These are phyloP conservation scores for Chionodraco myersi DNA, from an alignment of 2,113 vertebrate genomes.

Conservation along the genomic window DNA sequence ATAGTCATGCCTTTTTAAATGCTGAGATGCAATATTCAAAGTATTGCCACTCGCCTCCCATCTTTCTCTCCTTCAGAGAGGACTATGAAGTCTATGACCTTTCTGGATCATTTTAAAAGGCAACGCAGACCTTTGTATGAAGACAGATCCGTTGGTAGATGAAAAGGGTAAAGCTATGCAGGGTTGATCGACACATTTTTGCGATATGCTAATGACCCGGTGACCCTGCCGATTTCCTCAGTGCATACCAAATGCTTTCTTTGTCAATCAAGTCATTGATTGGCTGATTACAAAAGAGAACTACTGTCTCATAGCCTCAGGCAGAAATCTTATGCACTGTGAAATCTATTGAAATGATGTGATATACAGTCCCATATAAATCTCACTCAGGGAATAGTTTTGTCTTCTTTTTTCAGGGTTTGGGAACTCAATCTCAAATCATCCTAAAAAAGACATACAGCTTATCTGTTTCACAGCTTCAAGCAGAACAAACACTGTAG, in stretches of 20 bases:
- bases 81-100: slow-evolving; percentile 82
- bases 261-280: slow-evolving; percentile 78
- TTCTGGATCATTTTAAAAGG: slow-evolving; percentile 81
- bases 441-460: slow-evolving; percentile 7
- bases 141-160: slow-evolving; percentile 81
- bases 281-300: slow-evolving; percentile 51
- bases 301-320: slow-evolving; percentile 51
- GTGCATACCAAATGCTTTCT: slow-evolving; percentile 72
- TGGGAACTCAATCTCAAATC: slow-evolving; percentile 32
- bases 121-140: slow-evolving; percentile 83
- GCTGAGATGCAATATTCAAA: slow-evolving; percentile 80
- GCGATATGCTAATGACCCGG: slow-evolving; percentile 74
- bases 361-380: slow-evolving; percentile 26
- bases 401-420: slow-evolving; percentile 6
- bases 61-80: slow-evolving; percentile 67
- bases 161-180: slow-evolving; percentile 83
- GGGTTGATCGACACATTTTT: slow-evolving; percentile 76
- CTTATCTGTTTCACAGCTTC: slow-evolving; percentile 22
- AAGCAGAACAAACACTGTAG: slow-evolving; percentile 27
- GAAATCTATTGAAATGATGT: slow-evolving; percentile 48
- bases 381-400: slow-evolving; percentile 1
- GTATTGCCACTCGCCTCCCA: slow-evolving; percentile 54
- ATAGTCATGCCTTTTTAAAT: slow-evolving; percentile 77
- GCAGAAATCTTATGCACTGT: slow-evolving; percentile 28
- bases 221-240: slow-evolving; percentile 70